Evolutionary conservation across 2,888 invertebrate species (phyloP), one percentile per base, ranked within the genome.

Genomic region (Clunio marinus): DNA sequence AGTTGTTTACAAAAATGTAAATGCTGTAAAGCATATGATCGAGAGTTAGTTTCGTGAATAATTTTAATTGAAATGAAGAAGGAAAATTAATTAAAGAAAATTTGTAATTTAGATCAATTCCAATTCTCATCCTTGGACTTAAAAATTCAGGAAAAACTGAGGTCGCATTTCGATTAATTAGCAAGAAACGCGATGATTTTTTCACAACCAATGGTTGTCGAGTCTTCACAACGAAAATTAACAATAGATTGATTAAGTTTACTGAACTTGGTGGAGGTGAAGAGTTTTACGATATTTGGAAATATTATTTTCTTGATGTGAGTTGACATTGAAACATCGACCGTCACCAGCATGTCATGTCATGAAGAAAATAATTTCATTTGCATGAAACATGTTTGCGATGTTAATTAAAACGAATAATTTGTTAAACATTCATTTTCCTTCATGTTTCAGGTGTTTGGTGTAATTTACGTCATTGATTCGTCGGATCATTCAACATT

Each of bases 21-120:
- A 41, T 51, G 51, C 22, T 51, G 51, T 13, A 17, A 22, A 22
- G n/a, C 20, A 22, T 22, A 51, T 22, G 51, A 51, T 22, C 7
- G 22, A 22, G 51, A 51, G 51, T 51, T 17, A 51, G 51, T 51
- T 32, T 13, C 35, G n/a, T n/a, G n/a, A n/a, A n/a, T n/a, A n/a
- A n/a, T n/a, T n/a, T n/a, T n/a, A n/a, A n/a, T n/a, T n/a, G n/a
- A n/a, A n/a, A n/a, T n/a, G n/a, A n/a, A n/a, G n/a, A n/a, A n/a
- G n/a, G n/a, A n/a, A n/a, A n/a, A n/a, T n/a, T n/a, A n/a, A n/a
- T n/a, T n/a, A n/a, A n/a, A n/a, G n/a, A n/a, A 2, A 60, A 72
- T 74, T 41, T 71, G 72, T 66, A n/a, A 46, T 55, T 1, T 57
- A 68, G 68, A 27, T 27, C 68, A 27, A 57, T 68, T 27, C 58